Conservation (phyloP, 2,113 vertebrate species). For the Pelobates fuscus region DNA sequence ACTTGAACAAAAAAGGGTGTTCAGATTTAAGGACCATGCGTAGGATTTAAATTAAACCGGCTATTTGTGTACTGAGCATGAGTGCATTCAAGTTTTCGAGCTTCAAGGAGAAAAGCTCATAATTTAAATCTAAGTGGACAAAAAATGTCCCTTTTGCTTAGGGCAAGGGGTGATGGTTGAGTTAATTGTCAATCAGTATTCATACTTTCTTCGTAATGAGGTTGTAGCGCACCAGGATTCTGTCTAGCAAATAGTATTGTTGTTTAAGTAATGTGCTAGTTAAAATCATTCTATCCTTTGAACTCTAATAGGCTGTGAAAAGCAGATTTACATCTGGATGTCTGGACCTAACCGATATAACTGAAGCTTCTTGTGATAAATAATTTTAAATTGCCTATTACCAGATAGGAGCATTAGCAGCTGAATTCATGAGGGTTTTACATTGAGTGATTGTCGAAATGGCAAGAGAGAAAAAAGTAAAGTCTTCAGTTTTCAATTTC, state of each 20-base stretch:
- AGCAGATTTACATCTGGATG: conserved; percentile 46
- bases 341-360: conserved; percentile 48
- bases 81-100: conserved; percentile 21
- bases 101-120: conserved; percentile 36
- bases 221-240: conserved; percentile 46
- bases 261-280: conserved; percentile 47
- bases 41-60: conserved; percentile 11
- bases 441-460: conserved; percentile 44
- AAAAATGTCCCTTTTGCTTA: conserved; percentile 44
- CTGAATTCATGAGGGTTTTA: conserved; percentile 42
- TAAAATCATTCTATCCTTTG: conserved; percentile 48
- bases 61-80: background rate
- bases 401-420: conserved; percentile 46
- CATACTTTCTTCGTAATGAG: conserved; percentile 47
- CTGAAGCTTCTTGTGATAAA: conserved; percentile 32
- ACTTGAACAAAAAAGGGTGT: conserved; percentile 13
- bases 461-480: conserved; percentile 17
- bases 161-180: conserved; percentile 44
- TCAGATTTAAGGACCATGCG: conserved; percentile 1
- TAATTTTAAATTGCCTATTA: conserved; percentile 50
- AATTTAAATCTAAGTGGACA: conserved; percentile 49
- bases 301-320: conserved; percentile 45
- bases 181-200: conserved; percentile 50
- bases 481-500: conserved; percentile 46
- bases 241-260: conserved; percentile 40